A percentile compares a stretch with the other conserved stretches of the same genome.
Conservation (phyloP, 2,888 invertebrate genomes). For the Sarcophaga variegata region DNA sequence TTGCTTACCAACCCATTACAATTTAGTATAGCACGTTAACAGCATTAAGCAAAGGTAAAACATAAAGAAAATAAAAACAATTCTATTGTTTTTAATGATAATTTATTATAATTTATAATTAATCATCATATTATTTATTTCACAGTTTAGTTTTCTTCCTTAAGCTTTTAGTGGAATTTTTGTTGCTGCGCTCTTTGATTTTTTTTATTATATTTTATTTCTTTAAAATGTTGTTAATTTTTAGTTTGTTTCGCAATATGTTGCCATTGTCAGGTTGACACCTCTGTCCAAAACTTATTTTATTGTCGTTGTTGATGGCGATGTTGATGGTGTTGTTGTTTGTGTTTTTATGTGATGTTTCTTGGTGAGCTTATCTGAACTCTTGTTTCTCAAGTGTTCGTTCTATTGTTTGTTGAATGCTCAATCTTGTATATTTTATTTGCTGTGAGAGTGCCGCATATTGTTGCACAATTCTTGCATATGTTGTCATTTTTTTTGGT, state of each 20-base stretch:
- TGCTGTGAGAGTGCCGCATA: slow-evolving; percentile 26
- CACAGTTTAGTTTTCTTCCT: slow-evolving; percentile 14
- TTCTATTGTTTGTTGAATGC: slow-evolving; percentile 22
- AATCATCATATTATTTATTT: slow-evolving; percentile 25
- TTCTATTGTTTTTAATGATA: slow-evolving; percentile 43
- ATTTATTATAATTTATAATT: slow-evolving; percentile 43
- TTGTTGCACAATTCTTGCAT: slow-evolving; percentile 52
- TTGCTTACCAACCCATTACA: slow-evolving; percentile 40
- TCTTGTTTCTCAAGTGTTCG: slow-evolving; percentile 8
- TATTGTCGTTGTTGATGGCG: background rate
- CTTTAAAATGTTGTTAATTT: background rate
- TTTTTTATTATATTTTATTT: slow-evolving; percentile 1
- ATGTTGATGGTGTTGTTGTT: background rate
- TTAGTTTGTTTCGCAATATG: slow-evolving; percentile 12
- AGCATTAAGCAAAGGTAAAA: background rate
- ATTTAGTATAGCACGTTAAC: slow-evolving; percentile 11
- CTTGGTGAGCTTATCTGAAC: slow-evolving; percentile 45
- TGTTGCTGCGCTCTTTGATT: background rate
- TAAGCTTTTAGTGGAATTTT: background rate
- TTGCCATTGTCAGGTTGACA: slow-evolving; percentile 45
- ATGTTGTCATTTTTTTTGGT: slow-evolving; percentile 30
- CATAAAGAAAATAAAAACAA: background rate
- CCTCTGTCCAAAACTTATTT: slow-evolving; percentile 32
- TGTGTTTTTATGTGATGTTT: background rate
- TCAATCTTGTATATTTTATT: slow-evolving; percentile 24